Conservation (phyloP, 2,797 vertebrate genomes). For the Tapirus indicus region DNA sequence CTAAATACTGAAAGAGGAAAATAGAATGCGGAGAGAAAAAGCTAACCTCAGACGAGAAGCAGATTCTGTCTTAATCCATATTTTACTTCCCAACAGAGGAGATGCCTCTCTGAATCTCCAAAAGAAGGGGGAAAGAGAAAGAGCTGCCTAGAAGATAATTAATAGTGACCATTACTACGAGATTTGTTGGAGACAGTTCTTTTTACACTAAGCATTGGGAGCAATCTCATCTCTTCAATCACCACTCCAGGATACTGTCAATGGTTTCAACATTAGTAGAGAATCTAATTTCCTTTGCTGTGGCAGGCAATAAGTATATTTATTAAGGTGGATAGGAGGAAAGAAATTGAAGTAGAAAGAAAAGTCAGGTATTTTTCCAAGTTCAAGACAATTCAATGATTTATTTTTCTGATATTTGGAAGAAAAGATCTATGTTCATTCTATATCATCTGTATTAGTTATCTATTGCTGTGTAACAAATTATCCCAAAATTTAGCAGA, state of each 20-base stretch:
- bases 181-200: conserved; percentile 21
- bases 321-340: conserved; percentile 50
- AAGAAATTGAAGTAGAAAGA: conserved; percentile 50
- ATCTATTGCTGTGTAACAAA: conserved; percentile 35
- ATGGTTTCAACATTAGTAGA: conserved; percentile 74
- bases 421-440: conserved; percentile 76
- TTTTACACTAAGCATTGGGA: conserved; percentile 14
- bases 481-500: not conserved
- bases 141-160: conserved; percentile 31
- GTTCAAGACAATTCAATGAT: conserved; percentile 65
- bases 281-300: conserved; percentile 71
- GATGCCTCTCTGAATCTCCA: not conserved
- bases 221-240: conserved; percentile 56
- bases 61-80: not conserved
- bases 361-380: conserved; percentile 57
- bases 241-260: conserved; percentile 70
- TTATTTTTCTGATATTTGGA: conserved; percentile 63
- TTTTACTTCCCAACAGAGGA: conserved; percentile 8
- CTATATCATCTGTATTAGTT: conserved; percentile 46
- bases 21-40: not conserved
- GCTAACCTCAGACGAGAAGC: not conserved
- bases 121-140: not conserved
- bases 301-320: conserved; percentile 56
- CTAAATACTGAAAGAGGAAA: not conserved
- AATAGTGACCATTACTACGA: conserved; percentile 47